Conservation (phyloP, 2,797 vertebrate species). For the Netta rufina region DNA sequence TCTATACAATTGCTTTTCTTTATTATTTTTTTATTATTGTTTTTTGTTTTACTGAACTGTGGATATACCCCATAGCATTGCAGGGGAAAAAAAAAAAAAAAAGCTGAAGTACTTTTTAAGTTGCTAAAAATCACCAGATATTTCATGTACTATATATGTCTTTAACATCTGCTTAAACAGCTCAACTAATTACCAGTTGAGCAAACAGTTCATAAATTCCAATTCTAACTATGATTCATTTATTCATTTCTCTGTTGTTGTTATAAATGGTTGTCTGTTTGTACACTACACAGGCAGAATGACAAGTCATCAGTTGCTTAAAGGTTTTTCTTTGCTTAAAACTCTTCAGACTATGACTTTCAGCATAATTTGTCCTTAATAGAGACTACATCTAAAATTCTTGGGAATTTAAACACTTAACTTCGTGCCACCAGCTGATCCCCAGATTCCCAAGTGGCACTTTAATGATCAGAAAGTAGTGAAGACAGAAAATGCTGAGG, state of each 20-base stretch:
- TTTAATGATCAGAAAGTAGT: constrained; percentile 33
- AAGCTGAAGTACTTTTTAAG: background rate
- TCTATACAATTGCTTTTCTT: background rate
- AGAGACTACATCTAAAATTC: constrained; percentile 61
- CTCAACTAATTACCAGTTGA: constrained; percentile 48
- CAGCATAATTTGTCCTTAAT: constrained; percentile 59
- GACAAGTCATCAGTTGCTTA: constrained; percentile 51
- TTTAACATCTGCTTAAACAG: constrained; percentile 8
- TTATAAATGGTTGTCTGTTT: constrained; percentile 38
- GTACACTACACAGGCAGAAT: background rate
- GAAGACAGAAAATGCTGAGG: constrained; percentile 31
- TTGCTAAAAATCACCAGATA: background rate
- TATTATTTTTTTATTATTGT: too few relatives aligned
- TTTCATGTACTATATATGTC: background rate
- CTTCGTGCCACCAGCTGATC: constrained; percentile 47
- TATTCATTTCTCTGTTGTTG: constrained; percentile 48
- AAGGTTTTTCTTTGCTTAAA: constrained; percentile 62
- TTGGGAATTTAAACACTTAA: constrained; percentile 50
- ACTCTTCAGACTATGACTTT: constrained; percentile 56
- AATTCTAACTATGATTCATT: constrained; percentile 45
- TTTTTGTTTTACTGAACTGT: background rate
- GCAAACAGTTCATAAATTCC: constrained; percentile 58
- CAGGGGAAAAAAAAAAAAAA: background rate
- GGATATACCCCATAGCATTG: background rate
- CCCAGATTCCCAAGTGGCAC: constrained; percentile 34